Base-by-base conservation (phyloP, 2,113 vertebrate genomes). In the Sceloporus tristichus region DNA sequence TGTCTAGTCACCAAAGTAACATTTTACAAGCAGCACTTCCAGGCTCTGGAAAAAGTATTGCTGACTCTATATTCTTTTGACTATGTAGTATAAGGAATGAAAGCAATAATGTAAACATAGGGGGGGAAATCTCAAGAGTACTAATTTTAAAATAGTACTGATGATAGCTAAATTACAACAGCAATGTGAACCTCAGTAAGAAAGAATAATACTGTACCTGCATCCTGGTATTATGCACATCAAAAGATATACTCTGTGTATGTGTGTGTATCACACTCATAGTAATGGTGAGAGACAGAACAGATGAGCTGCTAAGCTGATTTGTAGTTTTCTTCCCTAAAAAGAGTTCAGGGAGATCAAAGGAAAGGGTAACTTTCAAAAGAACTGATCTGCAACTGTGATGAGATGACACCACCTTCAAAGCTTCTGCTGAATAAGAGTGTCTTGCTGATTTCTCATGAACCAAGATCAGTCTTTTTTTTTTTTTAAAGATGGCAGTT, bases 401-500 rank as follows among this genome's bases (percentile, higher is more conserved):
- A 95, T 76, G 84, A 93, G 53, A 18, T 85, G 90, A 95, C 88
- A 87, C 34, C 66, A 88, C 91, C 79, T 90, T 62, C 84, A 70
- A 91, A 78, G 65, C 85, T 85, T 42, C 68, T 48, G 27, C 56
- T 54, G 19, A 0, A 10, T 62, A 92, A 85, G 78, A 86, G 34
- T 48, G 9, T 89, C 48, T 38, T 89, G 88, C 42, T 66, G 68
- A 79, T 91, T 76, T 77, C 0, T 0, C 48, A 89, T 89, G 88
- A 91, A 89, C 88, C 90, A 0, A 92, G 91, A 93, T 94, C 88
- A 89, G 88, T 92, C 86, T 90, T 82, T 48, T 48, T 90, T 82
- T 48, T 48, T 89, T 83, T 87, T 21, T 86, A 91, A 89, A 10
- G 73, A 87, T 93, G 91, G 94, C 86, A 2, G 34, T 73, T 95